Base-by-base conservation (phyloP, 2,113 vertebrate species). In the Copsychus sechellarum region DNA sequence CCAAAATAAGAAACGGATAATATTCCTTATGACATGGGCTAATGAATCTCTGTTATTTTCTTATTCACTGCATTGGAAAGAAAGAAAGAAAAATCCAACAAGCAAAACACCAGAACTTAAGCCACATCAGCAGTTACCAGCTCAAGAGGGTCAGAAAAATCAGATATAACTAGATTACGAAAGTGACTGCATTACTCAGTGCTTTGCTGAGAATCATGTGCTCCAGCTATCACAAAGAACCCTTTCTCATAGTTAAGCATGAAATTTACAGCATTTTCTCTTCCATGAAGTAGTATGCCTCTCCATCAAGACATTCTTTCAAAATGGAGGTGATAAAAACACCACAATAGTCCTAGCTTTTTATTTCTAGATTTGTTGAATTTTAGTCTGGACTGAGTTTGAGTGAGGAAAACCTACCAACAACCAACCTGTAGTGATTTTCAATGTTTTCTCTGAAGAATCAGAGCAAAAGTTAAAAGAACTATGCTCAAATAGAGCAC, bases 191-290 rank as follows among this genome's bases (percentile, higher is more conserved):
- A 61, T 34, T 92, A 57, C 58, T 77, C 24, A 66, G 47, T 66
- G 38, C 54, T 90, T 77, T 83, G 79, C 69, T 48, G 56, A 69
- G 29, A 93, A 73, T 83, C 79, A 93, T 34, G 66, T 69, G 60
- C 50, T 92, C 28, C 47, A 73, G 64, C 33, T 47, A 90, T 24
- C 62, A 94, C 92, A 94, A 95, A 94, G 82, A 96, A 73, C 14
- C 33, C 38, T 94, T 95, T 93, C 67, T 88, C 62, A 36, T 12
- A 89, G 38, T 54, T 81, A 66, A 50, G 84, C 48, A 60, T 5
- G 17, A 79, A 86, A 82, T 85, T 85, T 54, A 79, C 70, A 72
- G 42, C 53, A 48, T 40, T 79, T 88, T 88, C 11, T 77, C 86
- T 82, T 85, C 31, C 61, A 64, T 45, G 3, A 88, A 70, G 29